These are phyloP conservation scores for Chloroceryle aenea DNA, from an alignment of 2,113 vertebrate species.

Conservation along the genomic window DNA sequence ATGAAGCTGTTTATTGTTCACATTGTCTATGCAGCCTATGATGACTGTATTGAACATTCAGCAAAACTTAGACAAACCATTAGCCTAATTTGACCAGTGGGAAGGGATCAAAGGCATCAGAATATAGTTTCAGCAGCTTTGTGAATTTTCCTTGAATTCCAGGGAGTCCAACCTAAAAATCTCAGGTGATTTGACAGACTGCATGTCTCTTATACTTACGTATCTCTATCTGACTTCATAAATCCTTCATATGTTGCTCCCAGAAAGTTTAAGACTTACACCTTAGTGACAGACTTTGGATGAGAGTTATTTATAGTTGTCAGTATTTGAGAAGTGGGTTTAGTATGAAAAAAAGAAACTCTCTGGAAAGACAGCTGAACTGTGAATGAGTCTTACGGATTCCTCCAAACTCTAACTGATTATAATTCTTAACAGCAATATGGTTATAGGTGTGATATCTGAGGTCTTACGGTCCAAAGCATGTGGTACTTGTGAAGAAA, in stretches of 20 bases:
- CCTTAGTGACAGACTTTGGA: background rate
- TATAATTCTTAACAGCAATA: background rate
- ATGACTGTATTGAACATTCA: background rate
- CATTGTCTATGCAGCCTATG: background rate
- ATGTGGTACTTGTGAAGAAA: background rate
- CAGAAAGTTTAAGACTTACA: background rate
- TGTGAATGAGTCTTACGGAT: background rate
- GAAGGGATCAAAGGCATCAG: background rate
- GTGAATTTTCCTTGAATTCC: conserved; percentile 16
- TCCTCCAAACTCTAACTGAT: background rate
- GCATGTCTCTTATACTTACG: background rate
- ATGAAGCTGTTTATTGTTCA: conserved; percentile 52
- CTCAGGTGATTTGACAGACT: conserved; percentile 15
- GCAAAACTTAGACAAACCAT: conserved; percentile 28
- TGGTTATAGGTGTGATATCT: background rate
- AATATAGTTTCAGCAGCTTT: background rate
- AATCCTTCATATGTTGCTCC: background rate
- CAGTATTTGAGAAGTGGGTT: background rate
- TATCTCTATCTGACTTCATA: background rate
- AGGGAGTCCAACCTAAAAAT: background rate
- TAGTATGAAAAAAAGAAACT: background rate
- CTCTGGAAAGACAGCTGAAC: background rate
- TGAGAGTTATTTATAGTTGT: background rate
- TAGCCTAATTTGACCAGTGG: background rate
- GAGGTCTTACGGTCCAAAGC: background rate